phyloP scores from a whole-genome alignment of 2,888 invertebrate genomes.

The Teinopalpus imperialis region DNA sequence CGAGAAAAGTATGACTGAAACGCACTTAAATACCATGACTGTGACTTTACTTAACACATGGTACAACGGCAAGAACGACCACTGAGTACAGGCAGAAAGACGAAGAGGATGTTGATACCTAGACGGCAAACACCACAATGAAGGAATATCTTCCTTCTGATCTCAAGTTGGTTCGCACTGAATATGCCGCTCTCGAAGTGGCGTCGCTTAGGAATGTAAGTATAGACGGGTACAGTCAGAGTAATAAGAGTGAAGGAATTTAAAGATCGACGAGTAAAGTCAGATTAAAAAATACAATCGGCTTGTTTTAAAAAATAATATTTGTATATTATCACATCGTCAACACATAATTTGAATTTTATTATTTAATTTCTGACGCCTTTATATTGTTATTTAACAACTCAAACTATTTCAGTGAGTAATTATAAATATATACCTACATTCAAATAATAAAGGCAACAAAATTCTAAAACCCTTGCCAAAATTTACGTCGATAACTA shows the following conservation, averaged over 20 bases:
- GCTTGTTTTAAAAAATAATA: too few species aligned
- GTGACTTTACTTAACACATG: constrained; percentile 17
- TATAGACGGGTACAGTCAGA: constrained; percentile 18
- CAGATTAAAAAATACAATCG: background rate
- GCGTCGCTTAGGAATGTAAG: constrained; percentile 15
- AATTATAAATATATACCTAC: too few species aligned
- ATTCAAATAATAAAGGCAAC: too few species aligned
- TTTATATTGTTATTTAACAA: too few species aligned
- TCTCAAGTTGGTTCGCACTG: constrained; percentile 6
- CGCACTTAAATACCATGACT: constrained; percentile 47
- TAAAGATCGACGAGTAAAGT: constrained; percentile 12
- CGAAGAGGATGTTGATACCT: constrained; percentile 26
- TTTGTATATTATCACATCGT: too few species aligned
- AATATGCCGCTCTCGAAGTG: constrained; percentile 6
- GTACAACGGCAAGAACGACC: background rate
- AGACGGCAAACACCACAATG: constrained; percentile 39
- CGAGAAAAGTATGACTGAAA: constrained; percentile 44
- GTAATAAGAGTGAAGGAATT: constrained; percentile 9
- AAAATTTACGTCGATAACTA: too few species aligned
- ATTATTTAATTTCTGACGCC: too few species aligned
- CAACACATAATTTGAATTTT: too few species aligned
- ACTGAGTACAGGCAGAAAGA: constrained; percentile 1
- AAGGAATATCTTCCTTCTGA: constrained; percentile 11
- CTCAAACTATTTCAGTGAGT: too few species aligned
- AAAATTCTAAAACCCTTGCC: too few species aligned